Percentiles rank a stretch among this genome's conserved stretches.
Conservation (phyloP, 2,797 vertebrate genomes). For the Smutsia gigantea region DNA sequence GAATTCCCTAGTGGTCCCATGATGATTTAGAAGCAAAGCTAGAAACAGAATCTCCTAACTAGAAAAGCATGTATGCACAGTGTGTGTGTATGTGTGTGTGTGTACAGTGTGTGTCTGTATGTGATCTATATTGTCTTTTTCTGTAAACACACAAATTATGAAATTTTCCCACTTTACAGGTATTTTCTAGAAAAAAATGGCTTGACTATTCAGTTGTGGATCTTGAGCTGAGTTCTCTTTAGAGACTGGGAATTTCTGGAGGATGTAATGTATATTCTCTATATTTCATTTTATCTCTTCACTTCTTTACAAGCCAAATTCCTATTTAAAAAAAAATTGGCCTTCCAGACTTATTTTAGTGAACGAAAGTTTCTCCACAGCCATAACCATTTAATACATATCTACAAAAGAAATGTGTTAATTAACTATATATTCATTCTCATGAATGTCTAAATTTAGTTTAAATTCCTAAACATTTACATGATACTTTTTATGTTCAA, state of each 20-base stretch:
- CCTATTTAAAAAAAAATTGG: neutral
- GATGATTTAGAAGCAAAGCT: neutral
- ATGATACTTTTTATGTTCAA: neutral
- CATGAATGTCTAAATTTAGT: neutral
- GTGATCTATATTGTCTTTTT: neutral
- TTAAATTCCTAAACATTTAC: neutral
- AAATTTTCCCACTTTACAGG: neutral
- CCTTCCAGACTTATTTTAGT: neutral
- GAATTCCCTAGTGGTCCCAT: neutral
- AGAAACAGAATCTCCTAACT: constrained; percentile 17
- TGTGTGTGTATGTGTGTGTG: neutral
- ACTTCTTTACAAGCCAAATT: constrained; percentile 27
- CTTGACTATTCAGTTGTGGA: neutral
- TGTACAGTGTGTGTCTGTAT: neutral
- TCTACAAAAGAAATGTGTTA: neutral
- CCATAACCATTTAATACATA: neutral
- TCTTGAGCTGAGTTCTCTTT: neutral
- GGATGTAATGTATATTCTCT: neutral
- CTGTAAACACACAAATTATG: neutral
- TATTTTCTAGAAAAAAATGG: constrained; percentile 23
- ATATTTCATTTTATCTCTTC: neutral
- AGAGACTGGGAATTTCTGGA: neutral
- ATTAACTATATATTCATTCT: neutral
- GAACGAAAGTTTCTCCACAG: neutral
- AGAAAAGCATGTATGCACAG: neutral